These are phyloP conservation scores for Xestia rhomboidea DNA, from an alignment of 2,888 invertebrate genomes.

Conservation along the genomic window DNA sequence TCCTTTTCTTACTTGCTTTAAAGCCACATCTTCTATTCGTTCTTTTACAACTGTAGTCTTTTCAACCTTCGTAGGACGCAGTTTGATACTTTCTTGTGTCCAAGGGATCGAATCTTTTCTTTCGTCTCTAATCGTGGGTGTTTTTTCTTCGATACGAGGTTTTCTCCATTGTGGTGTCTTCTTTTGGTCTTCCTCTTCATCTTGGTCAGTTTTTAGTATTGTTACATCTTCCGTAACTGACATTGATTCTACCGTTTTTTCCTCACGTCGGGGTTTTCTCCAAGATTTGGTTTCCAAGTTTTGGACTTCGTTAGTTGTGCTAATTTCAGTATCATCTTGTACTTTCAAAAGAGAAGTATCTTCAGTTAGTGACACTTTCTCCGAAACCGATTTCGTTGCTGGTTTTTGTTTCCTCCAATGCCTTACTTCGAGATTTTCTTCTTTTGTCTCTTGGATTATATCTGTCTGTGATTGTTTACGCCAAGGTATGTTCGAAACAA, in stretches of 20 bases:
- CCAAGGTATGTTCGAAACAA: constrained; percentile 80
- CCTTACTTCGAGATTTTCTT: constrained; percentile 70
- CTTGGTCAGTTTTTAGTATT: constrained; percentile 35
- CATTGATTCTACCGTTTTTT: constrained; percentile 26
- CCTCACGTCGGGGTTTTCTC: constrained; percentile 49
- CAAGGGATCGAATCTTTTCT: constrained; percentile 84
- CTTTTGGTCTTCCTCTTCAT: constrained; percentile 55
- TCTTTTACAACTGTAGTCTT: constrained; percentile 89
- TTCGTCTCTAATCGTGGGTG: constrained; percentile 67
- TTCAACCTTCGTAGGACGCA: constrained; percentile 91
- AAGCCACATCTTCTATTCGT: constrained; percentile 86
- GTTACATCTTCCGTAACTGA: constrained; percentile 48
- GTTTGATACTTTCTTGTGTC: constrained; percentile 92
- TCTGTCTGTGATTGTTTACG: constrained; percentile 74
- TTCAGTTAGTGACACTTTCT: constrained; percentile 64
- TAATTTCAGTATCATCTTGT: constrained; percentile 60
- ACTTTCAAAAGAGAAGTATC: constrained; percentile 68
- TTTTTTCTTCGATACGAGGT: constrained; percentile 65
- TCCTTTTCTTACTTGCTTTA: constrained; percentile 82
- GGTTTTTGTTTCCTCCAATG: constrained; percentile 76
- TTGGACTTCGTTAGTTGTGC: constrained; percentile 55
- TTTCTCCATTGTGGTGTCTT: constrained; percentile 62
- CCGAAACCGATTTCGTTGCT: constrained; percentile 54
- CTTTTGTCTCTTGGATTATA: constrained; percentile 59
- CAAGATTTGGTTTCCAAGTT: constrained; percentile 48